Evolutionary conservation across 1,140 invertebrate species (phyloP).

Genomic region (Rhagoletis zephyria): DNA sequence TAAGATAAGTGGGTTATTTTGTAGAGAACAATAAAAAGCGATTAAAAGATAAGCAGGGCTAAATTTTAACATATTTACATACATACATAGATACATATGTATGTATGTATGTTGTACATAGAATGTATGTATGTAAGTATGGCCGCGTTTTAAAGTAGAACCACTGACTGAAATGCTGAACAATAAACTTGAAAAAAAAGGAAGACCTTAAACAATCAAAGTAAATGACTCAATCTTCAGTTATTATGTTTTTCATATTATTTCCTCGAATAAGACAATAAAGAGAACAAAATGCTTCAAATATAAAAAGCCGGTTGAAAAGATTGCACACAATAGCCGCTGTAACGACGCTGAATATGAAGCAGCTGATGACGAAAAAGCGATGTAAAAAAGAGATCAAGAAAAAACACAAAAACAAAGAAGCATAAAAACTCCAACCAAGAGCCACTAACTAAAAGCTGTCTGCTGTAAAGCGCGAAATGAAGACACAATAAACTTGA

Average conservation of each 20-base stretch:
- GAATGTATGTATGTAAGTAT: background rate
- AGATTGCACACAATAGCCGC: background rate
- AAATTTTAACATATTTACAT: background rate
- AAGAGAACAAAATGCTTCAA: background rate
- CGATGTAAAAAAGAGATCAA: background rate
- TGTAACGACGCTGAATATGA: background rate
- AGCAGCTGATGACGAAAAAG: background rate
- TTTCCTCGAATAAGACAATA: slow-evolving; percentile 20
- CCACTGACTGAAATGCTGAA: background rate
- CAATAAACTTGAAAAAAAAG: background rate
- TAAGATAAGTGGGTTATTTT: too few relatives aligned
- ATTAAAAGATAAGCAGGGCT: too few relatives aligned
- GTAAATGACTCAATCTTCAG: slow-evolving; percentile 4
- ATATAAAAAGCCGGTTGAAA: background rate
- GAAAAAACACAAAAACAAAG: slow-evolving; percentile 12
- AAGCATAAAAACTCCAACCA: background rate
- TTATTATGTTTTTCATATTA: slow-evolving; percentile 10
- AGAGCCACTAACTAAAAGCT: background rate
- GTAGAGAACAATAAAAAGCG: too few relatives aligned
- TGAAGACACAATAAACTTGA: slow-evolving; percentile 31
- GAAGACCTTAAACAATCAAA: background rate
- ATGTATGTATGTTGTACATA: too few relatives aligned
- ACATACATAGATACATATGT: background rate
- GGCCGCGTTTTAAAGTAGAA: background rate
- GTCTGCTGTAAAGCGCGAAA: slow-evolving; percentile 16